Evolutionary conservation across 2,113 vertebrate species (phyloP).

Genomic region (Pachycephala philippinensis): DNA sequence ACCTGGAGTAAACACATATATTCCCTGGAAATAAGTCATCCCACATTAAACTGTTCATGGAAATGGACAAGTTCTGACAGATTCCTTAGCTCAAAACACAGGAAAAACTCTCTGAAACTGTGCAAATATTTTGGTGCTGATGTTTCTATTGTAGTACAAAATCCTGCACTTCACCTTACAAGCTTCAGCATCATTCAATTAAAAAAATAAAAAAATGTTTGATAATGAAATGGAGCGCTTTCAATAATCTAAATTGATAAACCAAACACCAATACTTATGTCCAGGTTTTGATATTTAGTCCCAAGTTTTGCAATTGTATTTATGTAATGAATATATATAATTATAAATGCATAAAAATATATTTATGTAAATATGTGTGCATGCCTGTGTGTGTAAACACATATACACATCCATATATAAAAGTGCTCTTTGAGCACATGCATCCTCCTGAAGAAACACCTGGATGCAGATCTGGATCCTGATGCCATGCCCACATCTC

Average conservation of each 20-base stretch:
- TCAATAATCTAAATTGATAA: neutral
- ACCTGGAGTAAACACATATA: neutral
- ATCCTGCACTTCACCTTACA: neutral
- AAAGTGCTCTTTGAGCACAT: neutral
- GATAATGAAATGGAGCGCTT: neutral
- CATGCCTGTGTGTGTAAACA: neutral
- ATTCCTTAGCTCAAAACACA: neutral
- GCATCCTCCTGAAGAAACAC: neutral
- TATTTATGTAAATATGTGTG: no score
- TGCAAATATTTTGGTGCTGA: neutral
- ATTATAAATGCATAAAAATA: neutral
- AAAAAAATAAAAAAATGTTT: neutral
- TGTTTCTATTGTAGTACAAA: neutral
- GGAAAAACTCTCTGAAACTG: neutral
- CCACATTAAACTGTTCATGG: neutral
- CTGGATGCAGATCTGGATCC: neutral
- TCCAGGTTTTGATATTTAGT: neutral
- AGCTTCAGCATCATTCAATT: neutral
- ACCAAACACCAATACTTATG: neutral
- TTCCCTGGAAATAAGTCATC: neutral
- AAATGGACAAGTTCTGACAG: neutral
- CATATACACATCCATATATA: fast-evolving
- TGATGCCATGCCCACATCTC: neutral
- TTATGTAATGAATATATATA: no score
- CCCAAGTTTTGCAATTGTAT: neutral